Conservation (phyloP, 2,888 invertebrate genomes). For the Plutella xylostella region DNA sequence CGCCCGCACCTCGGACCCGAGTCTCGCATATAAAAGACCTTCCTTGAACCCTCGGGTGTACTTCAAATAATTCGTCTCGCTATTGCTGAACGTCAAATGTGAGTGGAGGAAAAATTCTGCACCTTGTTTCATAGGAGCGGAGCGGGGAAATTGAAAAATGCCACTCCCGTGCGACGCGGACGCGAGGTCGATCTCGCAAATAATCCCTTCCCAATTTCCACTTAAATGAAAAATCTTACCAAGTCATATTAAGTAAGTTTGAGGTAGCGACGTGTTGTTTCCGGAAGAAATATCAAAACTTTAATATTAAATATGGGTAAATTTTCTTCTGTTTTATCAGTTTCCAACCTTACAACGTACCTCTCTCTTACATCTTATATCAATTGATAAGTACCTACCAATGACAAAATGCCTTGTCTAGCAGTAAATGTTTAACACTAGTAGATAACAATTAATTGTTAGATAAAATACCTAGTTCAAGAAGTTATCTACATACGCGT, state of each 20-base stretch:
- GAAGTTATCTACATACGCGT: too few relatives aligned
- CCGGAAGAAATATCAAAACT: too few relatives aligned
- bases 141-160: conserved; percentile 53
- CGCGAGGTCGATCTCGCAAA: conserved; percentile 32
- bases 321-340: too few relatives aligned
- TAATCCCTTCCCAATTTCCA: conserved; percentile 29
- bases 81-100: conserved; percentile 51
- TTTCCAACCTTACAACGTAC: too few relatives aligned
- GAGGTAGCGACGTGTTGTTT: too few relatives aligned
- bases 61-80: conserved; percentile 60
- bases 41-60: conserved; percentile 49
- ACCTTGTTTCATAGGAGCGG: conserved; percentile 34
- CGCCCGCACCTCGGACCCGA: conserved; percentile 60
- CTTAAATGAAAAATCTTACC: neutral
- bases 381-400: too few relatives aligned
- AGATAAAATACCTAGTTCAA: too few relatives aligned
- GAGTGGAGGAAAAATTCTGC: conserved; percentile 38
- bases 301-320: too few relatives aligned
- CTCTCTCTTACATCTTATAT: too few relatives aligned
- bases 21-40: conserved; percentile 62
- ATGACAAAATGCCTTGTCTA: too few relatives aligned
- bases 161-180: conserved; percentile 39
- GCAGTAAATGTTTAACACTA: too few relatives aligned
- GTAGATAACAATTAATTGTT: too few relatives aligned
- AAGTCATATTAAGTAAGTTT: neutral